Conservation (phyloP, 1,140 invertebrate genomes). For the Heliconius hewitsoni region DNA sequence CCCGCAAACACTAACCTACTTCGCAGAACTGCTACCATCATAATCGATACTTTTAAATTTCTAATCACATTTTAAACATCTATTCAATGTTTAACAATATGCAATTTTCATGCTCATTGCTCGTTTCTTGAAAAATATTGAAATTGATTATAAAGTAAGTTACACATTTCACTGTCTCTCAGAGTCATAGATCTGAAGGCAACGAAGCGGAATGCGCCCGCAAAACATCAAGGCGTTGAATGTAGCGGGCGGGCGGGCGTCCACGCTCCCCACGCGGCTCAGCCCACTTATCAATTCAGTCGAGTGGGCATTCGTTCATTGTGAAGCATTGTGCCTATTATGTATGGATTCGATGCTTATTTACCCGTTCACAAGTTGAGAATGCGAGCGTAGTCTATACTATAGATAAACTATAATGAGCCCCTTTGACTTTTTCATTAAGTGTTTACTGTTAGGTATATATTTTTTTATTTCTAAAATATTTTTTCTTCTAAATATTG, state of each 20-base stretch:
- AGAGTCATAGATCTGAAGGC: slow-evolving; percentile 24
- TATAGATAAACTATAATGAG: slow-evolving; percentile 18
- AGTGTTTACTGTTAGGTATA: neutral
- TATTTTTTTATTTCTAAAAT: too few species aligned
- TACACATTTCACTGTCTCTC: slow-evolving; percentile 13
- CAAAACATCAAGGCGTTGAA: slow-evolving; percentile 22
- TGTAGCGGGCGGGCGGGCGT: slow-evolving; percentile 49
- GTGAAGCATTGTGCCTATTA: slow-evolving; percentile 77
- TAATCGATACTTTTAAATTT: slow-evolving; percentile 12
- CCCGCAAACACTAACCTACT: slow-evolving; percentile 32
- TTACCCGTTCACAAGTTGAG: slow-evolving; percentile 72
- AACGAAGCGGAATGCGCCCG: neutral
- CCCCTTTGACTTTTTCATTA: neutral
- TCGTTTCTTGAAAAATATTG: neutral
- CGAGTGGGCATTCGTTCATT: slow-evolving; percentile 79
- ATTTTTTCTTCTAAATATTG: too few species aligned
- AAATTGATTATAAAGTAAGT: neutral
- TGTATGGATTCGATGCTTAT: slow-evolving; percentile 71
- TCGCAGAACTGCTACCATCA: slow-evolving; percentile 13
- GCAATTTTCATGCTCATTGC: neutral
- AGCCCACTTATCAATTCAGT: slow-evolving; percentile 80
- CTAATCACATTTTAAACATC: neutral
- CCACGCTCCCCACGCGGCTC: slow-evolving; percentile 63
- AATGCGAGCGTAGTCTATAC: slow-evolving; percentile 34
- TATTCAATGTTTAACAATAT: neutral